Conservation (phyloP, 2,888 invertebrate species). For the Synergus umbraculus region DNA sequence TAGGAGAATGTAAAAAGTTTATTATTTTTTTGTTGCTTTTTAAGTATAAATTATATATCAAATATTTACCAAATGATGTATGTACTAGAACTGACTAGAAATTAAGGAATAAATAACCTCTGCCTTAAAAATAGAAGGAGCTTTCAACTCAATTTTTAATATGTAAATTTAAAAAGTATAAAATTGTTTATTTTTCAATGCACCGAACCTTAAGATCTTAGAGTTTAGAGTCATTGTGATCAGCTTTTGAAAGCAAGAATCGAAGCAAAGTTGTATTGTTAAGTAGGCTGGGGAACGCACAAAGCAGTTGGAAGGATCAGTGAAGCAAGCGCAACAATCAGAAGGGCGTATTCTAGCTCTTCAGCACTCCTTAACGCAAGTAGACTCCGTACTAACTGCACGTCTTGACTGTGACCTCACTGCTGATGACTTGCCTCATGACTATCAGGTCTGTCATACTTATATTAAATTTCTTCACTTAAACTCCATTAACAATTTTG, state of each 20-base stretch:
- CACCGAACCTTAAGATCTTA: not conserved
- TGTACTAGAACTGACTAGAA: not conserved
- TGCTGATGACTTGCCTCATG: constrained; percentile 88
- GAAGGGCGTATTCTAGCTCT: constrained; percentile 87
- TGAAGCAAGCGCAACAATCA: constrained; percentile 87
- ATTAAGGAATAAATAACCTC: not conserved
- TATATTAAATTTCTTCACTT: constrained; percentile 36
- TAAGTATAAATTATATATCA: not conserved
- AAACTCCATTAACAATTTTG: constrained; percentile 30
- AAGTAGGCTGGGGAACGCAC: constrained; percentile 81
- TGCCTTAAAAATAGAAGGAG: not conserved
- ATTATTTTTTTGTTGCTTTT: not conserved
- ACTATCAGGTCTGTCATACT: constrained; percentile 81
- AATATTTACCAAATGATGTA: too few species aligned
- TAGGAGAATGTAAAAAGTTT: not conserved
- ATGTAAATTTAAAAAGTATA: not conserved
- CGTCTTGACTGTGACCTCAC: constrained; percentile 88
- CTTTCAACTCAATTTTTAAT: not conserved
- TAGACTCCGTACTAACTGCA: constrained; percentile 84
- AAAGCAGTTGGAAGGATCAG: constrained; percentile 83
- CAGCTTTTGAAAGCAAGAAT: constrained; percentile 19
- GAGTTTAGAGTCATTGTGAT: not conserved
- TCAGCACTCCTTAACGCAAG: constrained; percentile 85
- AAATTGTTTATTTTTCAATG: not conserved
- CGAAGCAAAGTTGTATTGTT: constrained; percentile 60